Evolutionary conservation across 2,797 vertebrate genomes (phyloP).

Genomic region (Cossypha dichroa): DNA sequence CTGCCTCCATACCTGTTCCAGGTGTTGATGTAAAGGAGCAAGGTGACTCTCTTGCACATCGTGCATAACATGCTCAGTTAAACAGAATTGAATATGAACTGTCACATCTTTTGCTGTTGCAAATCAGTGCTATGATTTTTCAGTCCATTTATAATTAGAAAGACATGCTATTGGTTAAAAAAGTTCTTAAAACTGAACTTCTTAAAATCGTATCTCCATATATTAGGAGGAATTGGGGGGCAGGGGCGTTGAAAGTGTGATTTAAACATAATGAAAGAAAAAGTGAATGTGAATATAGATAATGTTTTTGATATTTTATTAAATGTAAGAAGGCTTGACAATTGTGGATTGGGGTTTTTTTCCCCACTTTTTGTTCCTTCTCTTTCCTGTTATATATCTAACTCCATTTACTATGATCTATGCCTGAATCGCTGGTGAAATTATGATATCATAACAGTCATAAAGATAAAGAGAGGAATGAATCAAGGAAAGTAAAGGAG

Average conservation of each 20-base stretch:
- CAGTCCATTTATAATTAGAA: background rate
- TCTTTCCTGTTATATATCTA: background rate
- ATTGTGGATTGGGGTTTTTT: background rate
- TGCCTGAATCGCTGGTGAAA: slow-evolving; percentile 14
- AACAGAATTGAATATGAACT: background rate
- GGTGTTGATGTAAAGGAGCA: slow-evolving; percentile 23
- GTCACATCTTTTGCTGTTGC: background rate
- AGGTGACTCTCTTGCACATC: slow-evolving; percentile 8
- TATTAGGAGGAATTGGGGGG: accelerated
- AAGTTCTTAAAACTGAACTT: background rate
- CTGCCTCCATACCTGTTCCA: slow-evolving; percentile 24
- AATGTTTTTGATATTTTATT: background rate
- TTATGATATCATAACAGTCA: slow-evolving; percentile 40
- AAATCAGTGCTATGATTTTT: background rate
- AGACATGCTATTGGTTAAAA: background rate
- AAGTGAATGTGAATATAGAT: background rate
- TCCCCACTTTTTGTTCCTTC: background rate
- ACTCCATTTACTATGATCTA: slow-evolving; percentile 14
- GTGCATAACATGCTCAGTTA: background rate
- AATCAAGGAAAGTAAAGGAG: slow-evolving; percentile 11
- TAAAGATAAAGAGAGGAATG: slow-evolving; percentile 24
- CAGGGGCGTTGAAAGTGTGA: background rate
- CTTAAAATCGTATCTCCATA: background rate
- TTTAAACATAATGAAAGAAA: background rate
- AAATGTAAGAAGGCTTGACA: background rate